These are phyloP conservation scores for Sinocyclocheilus anshuiensis DNA, from an alignment of 2,113 vertebrate species.

Conservation along the genomic window DNA sequence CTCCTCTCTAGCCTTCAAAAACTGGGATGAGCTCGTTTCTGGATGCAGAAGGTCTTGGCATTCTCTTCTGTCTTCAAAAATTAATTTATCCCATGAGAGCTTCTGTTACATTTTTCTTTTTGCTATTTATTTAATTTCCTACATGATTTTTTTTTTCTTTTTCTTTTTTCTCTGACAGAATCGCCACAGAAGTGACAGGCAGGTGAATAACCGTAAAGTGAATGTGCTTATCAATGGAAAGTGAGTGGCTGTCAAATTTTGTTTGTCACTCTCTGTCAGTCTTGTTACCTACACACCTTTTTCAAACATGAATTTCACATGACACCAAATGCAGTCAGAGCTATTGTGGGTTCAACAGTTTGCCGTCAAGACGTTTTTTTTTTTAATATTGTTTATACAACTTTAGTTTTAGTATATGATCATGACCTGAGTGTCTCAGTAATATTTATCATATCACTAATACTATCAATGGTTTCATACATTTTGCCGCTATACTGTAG, in stretches of 20 bases:
- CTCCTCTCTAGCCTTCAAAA: slow-evolving; percentile 9
- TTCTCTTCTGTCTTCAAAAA: background rate
- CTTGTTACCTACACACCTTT: background rate
- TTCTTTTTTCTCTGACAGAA: slow-evolving; percentile 77
- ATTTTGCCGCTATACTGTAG: background rate
- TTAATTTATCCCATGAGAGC: background rate
- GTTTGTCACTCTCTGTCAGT: background rate
- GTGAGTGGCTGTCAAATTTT: slow-evolving; percentile 74
- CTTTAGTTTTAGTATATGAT: background rate
- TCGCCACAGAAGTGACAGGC: slow-evolving; percentile 88
- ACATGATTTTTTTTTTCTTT: background rate
- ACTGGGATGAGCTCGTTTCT: background rate
- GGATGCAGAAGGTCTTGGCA: background rate
- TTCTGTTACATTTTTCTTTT: background rate
- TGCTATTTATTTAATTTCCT: background rate
- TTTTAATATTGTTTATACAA: background rate
- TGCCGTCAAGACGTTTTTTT: too few species aligned
- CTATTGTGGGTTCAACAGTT: background rate
- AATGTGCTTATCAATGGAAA: slow-evolving; percentile 84
- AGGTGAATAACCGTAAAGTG: slow-evolving; percentile 90
- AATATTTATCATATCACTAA: background rate
- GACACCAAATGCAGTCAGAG: background rate
- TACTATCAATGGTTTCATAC: too few species aligned
- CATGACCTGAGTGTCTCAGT: background rate
- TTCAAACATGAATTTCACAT: background rate